phyloP scores from a whole-genome alignment of 92 coral and sea anemone species.

The Umimayanthus kanabou region DNA sequence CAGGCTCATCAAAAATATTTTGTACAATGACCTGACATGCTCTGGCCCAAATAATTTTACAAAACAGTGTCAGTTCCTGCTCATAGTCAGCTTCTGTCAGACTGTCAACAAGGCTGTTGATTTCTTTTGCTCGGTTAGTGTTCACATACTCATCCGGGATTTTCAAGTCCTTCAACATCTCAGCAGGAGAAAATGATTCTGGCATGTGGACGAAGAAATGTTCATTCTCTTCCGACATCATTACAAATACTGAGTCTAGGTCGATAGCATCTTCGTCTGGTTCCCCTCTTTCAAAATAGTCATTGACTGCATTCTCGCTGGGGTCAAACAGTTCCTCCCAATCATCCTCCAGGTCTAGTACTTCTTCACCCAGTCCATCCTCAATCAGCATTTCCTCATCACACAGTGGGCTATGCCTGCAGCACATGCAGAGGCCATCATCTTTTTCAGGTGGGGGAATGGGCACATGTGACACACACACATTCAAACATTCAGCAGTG shows the following conservation, averaged over 20 bases:
- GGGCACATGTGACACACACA: background rate
- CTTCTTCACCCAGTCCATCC: background rate
- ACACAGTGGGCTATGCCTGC: background rate
- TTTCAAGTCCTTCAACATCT: background rate
- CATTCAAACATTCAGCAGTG: background rate
- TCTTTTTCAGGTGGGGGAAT: background rate
- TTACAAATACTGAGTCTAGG: background rate
- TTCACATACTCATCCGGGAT: background rate
- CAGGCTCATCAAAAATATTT: background rate
- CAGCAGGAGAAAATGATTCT: background rate
- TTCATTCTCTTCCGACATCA: background rate
- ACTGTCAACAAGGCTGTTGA: background rate
- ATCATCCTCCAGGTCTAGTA: background rate
- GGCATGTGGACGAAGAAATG: background rate
- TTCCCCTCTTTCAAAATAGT: constrained; percentile 5
- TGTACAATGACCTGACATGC: background rate
- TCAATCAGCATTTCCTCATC: background rate
- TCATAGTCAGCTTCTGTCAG: background rate
- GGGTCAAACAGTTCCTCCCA: background rate
- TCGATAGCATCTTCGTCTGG: background rate
- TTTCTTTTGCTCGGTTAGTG: background rate
- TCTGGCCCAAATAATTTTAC: constrained; percentile 12
- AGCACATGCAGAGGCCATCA: background rate
- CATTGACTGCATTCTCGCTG: background rate
- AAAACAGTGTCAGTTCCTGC: background rate